Evolutionary conservation across 53 echinoderm and acorn worm genomes (phyloP), one percentile per base, ranked within the genome.

Genomic region (Hippasteria phrygiana): DNA sequence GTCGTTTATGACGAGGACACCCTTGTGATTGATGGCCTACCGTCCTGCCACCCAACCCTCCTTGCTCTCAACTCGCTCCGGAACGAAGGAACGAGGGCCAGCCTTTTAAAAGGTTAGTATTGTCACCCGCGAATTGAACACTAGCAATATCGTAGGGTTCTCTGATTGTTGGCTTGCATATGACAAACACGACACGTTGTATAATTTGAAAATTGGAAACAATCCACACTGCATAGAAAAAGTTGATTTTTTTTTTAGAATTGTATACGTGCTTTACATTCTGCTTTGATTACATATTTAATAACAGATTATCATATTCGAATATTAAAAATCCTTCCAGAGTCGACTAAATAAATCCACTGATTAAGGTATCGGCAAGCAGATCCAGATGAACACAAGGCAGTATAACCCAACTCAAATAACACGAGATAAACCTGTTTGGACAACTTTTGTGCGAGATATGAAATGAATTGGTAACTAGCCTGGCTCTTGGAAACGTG

Each of bases 1-100:
- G 87, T 97, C 39, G 95, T 97, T 6, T 97, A 97, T 48, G 98
- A 97, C 62, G 98, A 97, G 78, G 93, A 97, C 64, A 89, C 94
- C 16, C 91, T 91, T 43, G 88, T 41, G 46, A 73, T 91, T 18
- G 98, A 94, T 29, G 89, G 62, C 42, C 88, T 94, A 12, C 88
- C 98, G 14, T 79, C 83, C 36, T 93, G 92, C 64, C 95, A 95
- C 46, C 94, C 98, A 1, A 92, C 94, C 0, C 77, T 75, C 2
- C 47, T 95, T 63, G 93, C 95, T 26, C 71, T 95, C n/a, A 95
- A 90, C 64, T 92, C 95, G 29, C 85, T 97, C 4, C 56, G 88
- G 55, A 92, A 94, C 35, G 98, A 97, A 63, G 98, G 98, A 4
- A 75, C 90, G 13, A 89, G 89, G 12, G 95, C 90, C 17, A 90